A percentile compares a stretch with the other conserved stretches of the same genome.
phyloP scores from a whole-genome alignment of 2,888 invertebrate genomes.

The Thyatira batis region DNA sequence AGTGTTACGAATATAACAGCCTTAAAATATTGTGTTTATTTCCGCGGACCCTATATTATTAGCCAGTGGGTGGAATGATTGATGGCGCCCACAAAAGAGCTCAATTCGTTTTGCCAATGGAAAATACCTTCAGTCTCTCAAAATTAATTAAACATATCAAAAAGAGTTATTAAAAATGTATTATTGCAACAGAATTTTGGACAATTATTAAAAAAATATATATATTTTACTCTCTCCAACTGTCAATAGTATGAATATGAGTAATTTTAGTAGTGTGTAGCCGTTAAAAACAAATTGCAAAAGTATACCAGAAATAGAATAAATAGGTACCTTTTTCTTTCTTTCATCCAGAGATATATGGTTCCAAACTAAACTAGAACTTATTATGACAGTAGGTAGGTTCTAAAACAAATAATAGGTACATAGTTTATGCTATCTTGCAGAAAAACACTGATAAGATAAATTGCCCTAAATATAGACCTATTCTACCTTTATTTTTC shows the following conservation, averaged over 20 bases:
- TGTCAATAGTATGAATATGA: too few relatives aligned
- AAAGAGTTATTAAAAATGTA: too few relatives aligned
- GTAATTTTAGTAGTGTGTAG: too few relatives aligned
- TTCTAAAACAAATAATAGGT: background rate
- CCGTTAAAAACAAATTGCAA: too few relatives aligned
- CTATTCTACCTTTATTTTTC: conserved; percentile 18
- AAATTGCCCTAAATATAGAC: background rate
- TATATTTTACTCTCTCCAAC: too few relatives aligned
- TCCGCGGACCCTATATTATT: conserved; percentile 18
- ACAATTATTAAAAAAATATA: too few relatives aligned
- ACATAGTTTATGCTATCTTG: background rate
- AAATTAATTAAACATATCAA: too few relatives aligned
- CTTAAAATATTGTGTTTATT: conserved; percentile 14
- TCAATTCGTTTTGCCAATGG: conserved; percentile 29
- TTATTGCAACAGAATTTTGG: too few relatives aligned
- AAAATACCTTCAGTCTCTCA: conserved; percentile 11
- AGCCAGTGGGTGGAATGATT: conserved; percentile 25
- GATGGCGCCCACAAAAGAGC: conserved; percentile 31
- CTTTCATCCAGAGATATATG: too few relatives aligned
- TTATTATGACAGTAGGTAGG: background rate
- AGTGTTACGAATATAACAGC: background rate
- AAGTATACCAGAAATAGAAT: too few relatives aligned
- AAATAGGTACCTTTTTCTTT: too few relatives aligned
- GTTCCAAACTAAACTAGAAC: too few relatives aligned
- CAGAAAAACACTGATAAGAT: background rate